Percentiles rank a stretch among this genome's conserved stretches.
Evolutionary conservation across 2,888 invertebrate species (phyloP).

Genomic region (Nymphalis polychloros): DNA sequence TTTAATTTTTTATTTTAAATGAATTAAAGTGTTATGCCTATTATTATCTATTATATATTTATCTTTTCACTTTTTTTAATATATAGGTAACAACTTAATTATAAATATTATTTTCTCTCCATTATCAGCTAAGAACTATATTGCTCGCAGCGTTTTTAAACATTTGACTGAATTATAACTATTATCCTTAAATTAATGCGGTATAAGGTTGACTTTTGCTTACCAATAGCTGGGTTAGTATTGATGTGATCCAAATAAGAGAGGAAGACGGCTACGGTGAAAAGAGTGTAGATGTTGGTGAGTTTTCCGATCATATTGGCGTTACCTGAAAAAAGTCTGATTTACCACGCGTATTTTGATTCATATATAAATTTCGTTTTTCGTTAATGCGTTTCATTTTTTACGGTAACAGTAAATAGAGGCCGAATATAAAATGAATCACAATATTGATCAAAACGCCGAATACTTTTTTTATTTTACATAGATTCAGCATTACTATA

Average conservation of each 20-base stretch:
- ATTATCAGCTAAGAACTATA: too few relatives aligned
- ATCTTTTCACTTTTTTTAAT: too few relatives aligned
- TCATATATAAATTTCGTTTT: neutral
- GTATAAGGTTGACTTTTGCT: slow-evolving; percentile 41
- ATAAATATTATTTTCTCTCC: too few relatives aligned
- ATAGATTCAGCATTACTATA: slow-evolving; percentile 3
- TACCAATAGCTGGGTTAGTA: slow-evolving; percentile 72
- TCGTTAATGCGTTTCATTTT: neutral
- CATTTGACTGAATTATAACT: too few relatives aligned
- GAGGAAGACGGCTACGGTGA: slow-evolving; percentile 53
- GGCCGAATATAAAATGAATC: neutral
- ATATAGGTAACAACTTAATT: too few relatives aligned
- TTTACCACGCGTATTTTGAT: slow-evolving; percentile 5
- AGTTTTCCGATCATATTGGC: slow-evolving; percentile 65
- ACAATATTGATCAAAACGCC: neutral
- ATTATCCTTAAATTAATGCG: neutral
- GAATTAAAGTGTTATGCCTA: too few relatives aligned
- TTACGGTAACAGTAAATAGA: neutral
- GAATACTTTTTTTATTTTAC: neutral
- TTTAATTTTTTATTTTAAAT: too few relatives aligned
- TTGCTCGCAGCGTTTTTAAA: too few relatives aligned
- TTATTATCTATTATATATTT: too few relatives aligned
- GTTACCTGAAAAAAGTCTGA: slow-evolving; percentile 40
- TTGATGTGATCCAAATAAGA: slow-evolving; percentile 50
- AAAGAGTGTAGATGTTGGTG: slow-evolving; percentile 51